phyloP scores from a whole-genome alignment of 2,113 vertebrate genomes.

The Marcusenius ussheri region DNA sequence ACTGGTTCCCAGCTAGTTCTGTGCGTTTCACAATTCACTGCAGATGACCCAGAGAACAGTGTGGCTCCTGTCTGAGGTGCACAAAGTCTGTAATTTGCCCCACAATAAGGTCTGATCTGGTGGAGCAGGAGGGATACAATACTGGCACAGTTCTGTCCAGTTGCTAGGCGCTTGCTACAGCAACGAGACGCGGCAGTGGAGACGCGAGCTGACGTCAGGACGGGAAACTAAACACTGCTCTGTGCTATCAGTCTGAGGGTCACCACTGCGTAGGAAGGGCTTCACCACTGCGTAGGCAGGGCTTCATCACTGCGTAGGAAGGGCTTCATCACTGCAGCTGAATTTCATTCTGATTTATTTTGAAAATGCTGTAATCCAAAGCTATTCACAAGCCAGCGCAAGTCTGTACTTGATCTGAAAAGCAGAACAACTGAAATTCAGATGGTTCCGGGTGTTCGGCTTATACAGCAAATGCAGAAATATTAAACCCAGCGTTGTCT shows the following conservation, averaged over 20 bases:
- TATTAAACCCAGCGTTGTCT: background rate
- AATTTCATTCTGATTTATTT: background rate
- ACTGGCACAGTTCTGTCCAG: slow-evolving; percentile 1
- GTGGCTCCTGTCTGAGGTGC: background rate
- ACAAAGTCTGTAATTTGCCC: background rate
- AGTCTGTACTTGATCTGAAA: background rate
- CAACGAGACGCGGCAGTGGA: background rate
- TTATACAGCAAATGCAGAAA: background rate
- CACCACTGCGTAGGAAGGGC: background rate
- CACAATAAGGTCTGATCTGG: background rate
- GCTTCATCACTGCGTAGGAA: background rate
- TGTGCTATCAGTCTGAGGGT: background rate
- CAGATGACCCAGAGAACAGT: background rate
- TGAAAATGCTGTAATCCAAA: background rate
- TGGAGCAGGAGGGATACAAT: background rate
- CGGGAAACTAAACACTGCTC: background rate
- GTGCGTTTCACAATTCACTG: background rate
- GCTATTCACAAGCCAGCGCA: background rate
- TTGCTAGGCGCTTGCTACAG: background rate
- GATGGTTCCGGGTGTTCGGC: background rate
- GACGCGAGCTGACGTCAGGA: slow-evolving; percentile 12
- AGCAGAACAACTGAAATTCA: background rate
- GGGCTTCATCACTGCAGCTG: background rate
- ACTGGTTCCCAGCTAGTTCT: background rate
- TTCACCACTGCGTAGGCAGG: background rate